Percentiles rank a stretch among this genome's conserved stretches.
Conservation (phyloP, 2,797 vertebrate species). For the Cynodonichthys magdalenae region DNA sequence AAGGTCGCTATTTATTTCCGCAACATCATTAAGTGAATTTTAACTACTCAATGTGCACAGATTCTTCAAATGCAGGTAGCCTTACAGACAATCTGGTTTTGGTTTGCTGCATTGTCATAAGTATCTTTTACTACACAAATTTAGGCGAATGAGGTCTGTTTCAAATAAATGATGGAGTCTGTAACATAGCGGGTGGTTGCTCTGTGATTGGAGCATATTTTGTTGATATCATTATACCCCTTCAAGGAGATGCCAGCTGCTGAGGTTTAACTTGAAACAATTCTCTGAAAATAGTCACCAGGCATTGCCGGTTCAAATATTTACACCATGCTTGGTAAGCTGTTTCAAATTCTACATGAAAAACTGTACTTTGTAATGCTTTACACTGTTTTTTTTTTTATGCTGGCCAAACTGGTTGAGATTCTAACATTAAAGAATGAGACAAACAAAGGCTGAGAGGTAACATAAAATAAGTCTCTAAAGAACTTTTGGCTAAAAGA, state of each 20-base stretch:
- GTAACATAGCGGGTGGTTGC: slow-evolving; percentile 51
- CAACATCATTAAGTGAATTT: slow-evolving; percentile 9
- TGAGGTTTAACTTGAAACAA: slow-evolving; percentile 38
- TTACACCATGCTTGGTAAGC: slow-evolving; percentile 13
- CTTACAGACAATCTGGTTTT: slow-evolving; percentile 22
- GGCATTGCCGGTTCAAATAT: slow-evolving; percentile 16
- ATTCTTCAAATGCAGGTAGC: slow-evolving; percentile 42
- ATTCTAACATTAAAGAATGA: slow-evolving; percentile 6
- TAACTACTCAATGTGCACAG: slow-evolving; percentile 16
- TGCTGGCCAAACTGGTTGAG: slow-evolving; percentile 6
- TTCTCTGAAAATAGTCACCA: slow-evolving; percentile 44
- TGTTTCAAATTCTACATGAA: slow-evolving; percentile 11
- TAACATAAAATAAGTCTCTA: neutral
- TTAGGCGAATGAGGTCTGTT: slow-evolving; percentile 30
- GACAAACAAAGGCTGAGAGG: neutral
- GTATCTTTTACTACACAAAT: slow-evolving; percentile 53
- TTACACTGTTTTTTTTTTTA: slow-evolving; percentile 10
- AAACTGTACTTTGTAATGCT: neutral
- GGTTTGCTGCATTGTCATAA: slow-evolving; percentile 34
- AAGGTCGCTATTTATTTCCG: neutral
- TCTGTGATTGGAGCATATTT: slow-evolving; percentile 64
- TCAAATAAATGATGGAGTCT: slow-evolving; percentile 42
- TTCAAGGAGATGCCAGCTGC: slow-evolving; percentile 49
- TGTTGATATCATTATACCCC: slow-evolving; percentile 64
- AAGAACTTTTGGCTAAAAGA: slow-evolving; percentile 22